phyloP scores from a whole-genome alignment of 2,888 invertebrate genomes.

The Allophyes oxyacanthae region DNA sequence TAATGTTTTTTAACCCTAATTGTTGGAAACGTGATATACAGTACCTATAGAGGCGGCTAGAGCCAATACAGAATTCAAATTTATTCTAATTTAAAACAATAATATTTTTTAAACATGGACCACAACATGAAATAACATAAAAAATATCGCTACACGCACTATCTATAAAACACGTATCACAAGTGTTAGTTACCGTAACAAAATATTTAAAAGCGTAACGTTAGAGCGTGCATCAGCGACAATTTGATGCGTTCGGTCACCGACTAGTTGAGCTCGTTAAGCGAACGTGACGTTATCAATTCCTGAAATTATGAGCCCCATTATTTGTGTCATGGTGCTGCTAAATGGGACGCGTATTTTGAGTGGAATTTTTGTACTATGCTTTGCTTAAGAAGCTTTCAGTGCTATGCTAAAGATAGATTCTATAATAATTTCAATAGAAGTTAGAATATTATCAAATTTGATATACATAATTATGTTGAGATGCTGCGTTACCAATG shows the following conservation, averaged over 20 bases:
- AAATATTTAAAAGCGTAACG: constrained; percentile 73
- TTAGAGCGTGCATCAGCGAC: constrained; percentile 72
- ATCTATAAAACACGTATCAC: constrained; percentile 8
- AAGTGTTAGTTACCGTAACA: constrained; percentile 54
- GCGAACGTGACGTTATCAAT: constrained; percentile 77
- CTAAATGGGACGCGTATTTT: constrained; percentile 64
- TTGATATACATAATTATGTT: no score
- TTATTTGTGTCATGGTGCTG: constrained; percentile 80
- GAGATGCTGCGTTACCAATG: no score
- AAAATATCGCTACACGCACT: background rate
- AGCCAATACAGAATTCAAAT: no score
- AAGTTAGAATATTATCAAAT: no score
- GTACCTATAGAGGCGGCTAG: no score
- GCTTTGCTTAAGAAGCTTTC: background rate
- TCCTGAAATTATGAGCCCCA: constrained; percentile 81
- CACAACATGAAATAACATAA: background rate
- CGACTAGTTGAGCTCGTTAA: constrained; percentile 87
- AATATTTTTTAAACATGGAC: background rate
- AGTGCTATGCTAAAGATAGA: no score
- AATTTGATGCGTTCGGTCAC: constrained; percentile 79
- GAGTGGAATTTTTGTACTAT: constrained; percentile 27
- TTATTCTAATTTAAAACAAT: no score
- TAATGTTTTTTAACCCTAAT: no score
- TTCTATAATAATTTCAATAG: no score
- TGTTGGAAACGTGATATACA: no score